phyloP scores from a whole-genome alignment of 1,140 invertebrate species.

The Euglossa dilemma region DNA sequence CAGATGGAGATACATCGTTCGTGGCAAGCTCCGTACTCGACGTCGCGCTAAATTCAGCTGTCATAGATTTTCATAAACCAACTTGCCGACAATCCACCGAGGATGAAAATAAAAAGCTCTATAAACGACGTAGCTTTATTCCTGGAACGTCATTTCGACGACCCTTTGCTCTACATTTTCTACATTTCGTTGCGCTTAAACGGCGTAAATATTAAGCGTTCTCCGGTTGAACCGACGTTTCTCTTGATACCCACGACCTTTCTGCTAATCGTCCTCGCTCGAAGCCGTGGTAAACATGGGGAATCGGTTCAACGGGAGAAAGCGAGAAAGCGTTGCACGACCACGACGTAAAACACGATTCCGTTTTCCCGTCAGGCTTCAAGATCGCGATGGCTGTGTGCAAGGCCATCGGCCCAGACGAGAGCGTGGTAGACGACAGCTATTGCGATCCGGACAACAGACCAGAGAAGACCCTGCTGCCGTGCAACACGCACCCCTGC shows the following conservation, averaged over 20 bases:
- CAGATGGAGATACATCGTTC: conserved; percentile 2
- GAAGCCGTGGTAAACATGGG: too few species aligned
- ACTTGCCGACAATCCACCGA: neutral
- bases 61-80: conserved; percentile 15
- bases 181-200: too few species aligned
- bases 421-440: conserved; percentile 89
- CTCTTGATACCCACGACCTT: too few species aligned
- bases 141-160: neutral
- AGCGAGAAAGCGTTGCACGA: neutral
- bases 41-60: neutral
- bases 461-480: conserved; percentile 88
- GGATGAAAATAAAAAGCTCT: conserved; percentile 6
- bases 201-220: too few species aligned
- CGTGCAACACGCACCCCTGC: conserved; percentile 93
- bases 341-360: conserved; percentile 25
- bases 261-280: too few species aligned
- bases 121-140: neutral
- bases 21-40: neutral
- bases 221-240: too few species aligned
- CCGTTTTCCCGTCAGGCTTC: conserved; percentile 86
- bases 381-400: conserved; percentile 92
- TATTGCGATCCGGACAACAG: conserved; percentile 90
- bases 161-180: conserved; percentile 6
- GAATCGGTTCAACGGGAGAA: too few species aligned
- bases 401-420: conserved; percentile 87